A percentile compares a stretch with the other conserved stretches of the same genome.
Conservation (phyloP, 2,888 invertebrate genomes). For the Campoletis raptor region DNA sequence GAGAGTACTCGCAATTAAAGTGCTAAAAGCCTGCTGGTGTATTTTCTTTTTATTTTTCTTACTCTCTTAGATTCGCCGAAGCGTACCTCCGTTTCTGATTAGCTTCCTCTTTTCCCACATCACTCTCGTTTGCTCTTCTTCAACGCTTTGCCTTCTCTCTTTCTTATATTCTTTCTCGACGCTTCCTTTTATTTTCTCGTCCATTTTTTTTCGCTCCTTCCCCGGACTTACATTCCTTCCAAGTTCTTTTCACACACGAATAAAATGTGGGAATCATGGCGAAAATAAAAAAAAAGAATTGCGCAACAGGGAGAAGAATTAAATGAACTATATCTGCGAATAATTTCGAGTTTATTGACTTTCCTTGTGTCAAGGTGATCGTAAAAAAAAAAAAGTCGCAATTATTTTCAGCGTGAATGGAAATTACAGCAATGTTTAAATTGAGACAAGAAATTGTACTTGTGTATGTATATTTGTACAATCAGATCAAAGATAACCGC, state of each 20-base stretch:
- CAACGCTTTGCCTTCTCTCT: conserved; percentile 28
- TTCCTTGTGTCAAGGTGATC: neutral
- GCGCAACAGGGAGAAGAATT: neutral
- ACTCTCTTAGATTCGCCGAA: conserved; percentile 81
- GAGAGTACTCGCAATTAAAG: conserved; percentile 70
- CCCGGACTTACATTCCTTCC: conserved; percentile 16
- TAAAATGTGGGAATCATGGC: conserved; percentile 57
- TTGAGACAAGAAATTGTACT: conserved; percentile 4
- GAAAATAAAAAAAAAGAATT: neutral
- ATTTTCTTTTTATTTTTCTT: conserved; percentile 53
- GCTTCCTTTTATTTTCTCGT: conserved; percentile 42
- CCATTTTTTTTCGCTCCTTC: conserved; percentile 46
- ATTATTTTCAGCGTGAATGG: neutral
- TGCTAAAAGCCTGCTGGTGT: conserved; percentile 60
- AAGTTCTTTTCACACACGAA: conserved; percentile 41
- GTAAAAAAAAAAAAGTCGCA: neutral
- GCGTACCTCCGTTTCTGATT: conserved; percentile 85
- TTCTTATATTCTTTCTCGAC: conserved; percentile 17
- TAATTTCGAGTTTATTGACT: conserved; percentile 18
- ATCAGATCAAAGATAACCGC: conserved; percentile 38
- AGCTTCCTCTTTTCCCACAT: conserved; percentile 85
- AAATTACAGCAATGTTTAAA: conserved; percentile 2
- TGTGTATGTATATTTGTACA: conserved; percentile 3
- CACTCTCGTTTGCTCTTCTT: conserved; percentile 73
- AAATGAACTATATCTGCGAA: conserved; percentile 12